Percentiles rank a stretch among this genome's conserved stretches.
These are phyloP conservation scores for Drosophila rufa DNA, from an alignment of 1,140 invertebrate species.

Conservation along the genomic window DNA sequence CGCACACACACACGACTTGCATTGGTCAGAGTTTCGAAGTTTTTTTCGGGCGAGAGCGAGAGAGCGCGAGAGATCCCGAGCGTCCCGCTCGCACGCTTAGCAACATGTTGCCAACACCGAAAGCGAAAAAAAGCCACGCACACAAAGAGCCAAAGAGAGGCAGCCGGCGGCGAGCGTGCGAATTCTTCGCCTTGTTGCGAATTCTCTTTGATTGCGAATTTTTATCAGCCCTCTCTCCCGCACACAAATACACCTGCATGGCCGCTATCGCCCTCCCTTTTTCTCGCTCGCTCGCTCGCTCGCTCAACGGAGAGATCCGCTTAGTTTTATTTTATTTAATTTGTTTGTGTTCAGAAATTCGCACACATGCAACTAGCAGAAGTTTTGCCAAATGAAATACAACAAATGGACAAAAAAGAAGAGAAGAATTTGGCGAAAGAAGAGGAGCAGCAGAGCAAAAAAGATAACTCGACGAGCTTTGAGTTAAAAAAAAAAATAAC, in stretches of 20 bases:
- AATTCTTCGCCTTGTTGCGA: conserved; percentile 54
- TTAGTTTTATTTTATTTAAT: conserved; percentile 10
- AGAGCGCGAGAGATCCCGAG: conserved; percentile 37
- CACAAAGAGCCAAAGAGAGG: conserved; percentile 4
- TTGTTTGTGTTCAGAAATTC: conserved; percentile 30
- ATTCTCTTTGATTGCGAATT: conserved; percentile 46
- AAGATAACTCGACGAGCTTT: conserved; percentile 51
- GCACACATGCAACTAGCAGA: conserved; percentile 42
- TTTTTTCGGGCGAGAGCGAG: conserved; percentile 12
- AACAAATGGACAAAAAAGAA: conserved; percentile 29
- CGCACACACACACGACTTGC: conserved; percentile 21
- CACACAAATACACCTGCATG: conserved; percentile 49
- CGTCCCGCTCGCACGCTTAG: conserved; percentile 13
- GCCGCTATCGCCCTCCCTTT: conserved; percentile 14
- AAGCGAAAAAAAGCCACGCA: conserved; percentile 45
- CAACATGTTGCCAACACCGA: conserved; percentile 44
- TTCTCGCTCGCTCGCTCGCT: conserved; percentile 1
- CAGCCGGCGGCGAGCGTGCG: conserved; percentile 9
- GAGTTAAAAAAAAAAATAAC: conserved; percentile 40
- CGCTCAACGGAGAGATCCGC: conserved; percentile 26
- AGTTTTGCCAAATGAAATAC: conserved; percentile 32
- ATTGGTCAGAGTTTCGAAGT: conserved; percentile 37
- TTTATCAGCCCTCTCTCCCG: conserved; percentile 33
- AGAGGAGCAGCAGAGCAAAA: conserved; percentile 39
- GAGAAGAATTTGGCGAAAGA: conserved; percentile 60